Percentiles rank a stretch among this genome's conserved stretches.
These are phyloP conservation scores for Neoaliturus tenellus DNA, from an alignment of 2,888 invertebrate species.

Conservation along the genomic window DNA sequence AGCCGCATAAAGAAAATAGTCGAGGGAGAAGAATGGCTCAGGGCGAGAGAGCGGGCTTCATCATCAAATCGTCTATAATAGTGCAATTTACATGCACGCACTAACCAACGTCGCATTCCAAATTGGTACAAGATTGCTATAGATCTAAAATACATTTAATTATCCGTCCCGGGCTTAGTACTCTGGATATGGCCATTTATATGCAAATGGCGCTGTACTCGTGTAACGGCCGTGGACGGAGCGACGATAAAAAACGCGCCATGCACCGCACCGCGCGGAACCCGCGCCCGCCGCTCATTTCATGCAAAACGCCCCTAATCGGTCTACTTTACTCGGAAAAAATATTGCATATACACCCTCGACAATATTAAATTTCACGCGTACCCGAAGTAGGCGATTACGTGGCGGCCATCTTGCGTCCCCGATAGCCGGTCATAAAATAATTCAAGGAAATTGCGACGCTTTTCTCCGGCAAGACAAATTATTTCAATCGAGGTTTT, in stretches of 20 bases:
- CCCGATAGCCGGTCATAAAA: constrained; percentile 13
- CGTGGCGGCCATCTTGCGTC: background rate
- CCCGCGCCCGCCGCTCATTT: too few relatives aligned
- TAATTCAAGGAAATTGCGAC: constrained; percentile 43
- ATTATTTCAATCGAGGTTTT: constrained; percentile 45
- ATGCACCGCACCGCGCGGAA: background rate
- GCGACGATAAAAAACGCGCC: background rate
- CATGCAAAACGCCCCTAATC: constrained; percentile 41
- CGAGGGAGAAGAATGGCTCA: constrained; percentile 4
- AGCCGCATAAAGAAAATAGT: constrained; percentile 23
- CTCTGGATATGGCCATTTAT: constrained; percentile 54
- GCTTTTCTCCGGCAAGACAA: constrained; percentile 31
- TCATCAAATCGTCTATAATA: constrained; percentile 56
- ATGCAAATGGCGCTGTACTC: constrained; percentile 48
- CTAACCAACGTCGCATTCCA: constrained; percentile 50
- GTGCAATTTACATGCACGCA: constrained; percentile 58
- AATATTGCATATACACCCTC: constrained; percentile 14
- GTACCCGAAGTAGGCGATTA: background rate
- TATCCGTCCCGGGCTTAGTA: constrained; percentile 40
- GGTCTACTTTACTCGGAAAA: constrained; percentile 33
- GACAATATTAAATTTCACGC: constrained; percentile 29
- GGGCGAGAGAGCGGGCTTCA: constrained; percentile 19
- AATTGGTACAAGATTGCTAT: constrained; percentile 58
- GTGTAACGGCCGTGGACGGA: background rate
- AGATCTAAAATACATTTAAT: constrained; percentile 59